These are phyloP conservation scores for Yasuhikotakia modesta DNA, from an alignment of 2,797 vertebrate species.

Conservation along the genomic window DNA sequence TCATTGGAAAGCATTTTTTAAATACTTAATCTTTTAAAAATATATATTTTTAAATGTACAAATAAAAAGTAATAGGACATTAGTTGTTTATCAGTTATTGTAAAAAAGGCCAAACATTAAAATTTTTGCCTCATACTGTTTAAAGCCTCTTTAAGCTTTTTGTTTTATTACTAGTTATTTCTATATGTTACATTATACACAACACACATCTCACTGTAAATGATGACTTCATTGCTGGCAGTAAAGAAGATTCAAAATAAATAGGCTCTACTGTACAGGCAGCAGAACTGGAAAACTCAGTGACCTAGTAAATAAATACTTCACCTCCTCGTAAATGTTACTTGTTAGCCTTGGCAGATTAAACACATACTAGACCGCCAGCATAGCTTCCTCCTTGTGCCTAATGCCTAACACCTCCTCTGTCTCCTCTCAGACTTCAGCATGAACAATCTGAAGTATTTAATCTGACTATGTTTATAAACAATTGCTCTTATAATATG, in stretches of 20 bases:
- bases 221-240: conserved; percentile 27
- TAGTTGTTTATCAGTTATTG: too few relatives aligned
- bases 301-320: conserved; percentile 47
- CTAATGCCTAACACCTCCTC: conserved; percentile 68
- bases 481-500: too few relatives aligned
- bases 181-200: too few relatives aligned
- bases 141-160: too few relatives aligned
- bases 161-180: too few relatives aligned
- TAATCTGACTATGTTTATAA: too few relatives aligned
- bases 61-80: too few relatives aligned
- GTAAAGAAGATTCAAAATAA: conserved; percentile 53
- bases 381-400: conserved; percentile 23
- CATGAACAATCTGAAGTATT: too few relatives aligned
- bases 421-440: conserved; percentile 68
- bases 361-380: conserved; percentile 46
- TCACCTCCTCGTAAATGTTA: conserved; percentile 16
- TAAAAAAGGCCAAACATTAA: too few relatives aligned
- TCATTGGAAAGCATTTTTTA: conserved; percentile 30
- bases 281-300: conserved; percentile 25
- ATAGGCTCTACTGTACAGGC: conserved; percentile 25
- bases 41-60: too few relatives aligned
- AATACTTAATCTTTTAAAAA: background rate
- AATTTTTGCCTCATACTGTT: too few relatives aligned
- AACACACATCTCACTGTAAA: background rate
- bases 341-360: conserved; percentile 53